These are phyloP conservation scores for Thalpophila matura DNA, from an alignment of 2,888 invertebrate genomes.

Conservation along the genomic window DNA sequence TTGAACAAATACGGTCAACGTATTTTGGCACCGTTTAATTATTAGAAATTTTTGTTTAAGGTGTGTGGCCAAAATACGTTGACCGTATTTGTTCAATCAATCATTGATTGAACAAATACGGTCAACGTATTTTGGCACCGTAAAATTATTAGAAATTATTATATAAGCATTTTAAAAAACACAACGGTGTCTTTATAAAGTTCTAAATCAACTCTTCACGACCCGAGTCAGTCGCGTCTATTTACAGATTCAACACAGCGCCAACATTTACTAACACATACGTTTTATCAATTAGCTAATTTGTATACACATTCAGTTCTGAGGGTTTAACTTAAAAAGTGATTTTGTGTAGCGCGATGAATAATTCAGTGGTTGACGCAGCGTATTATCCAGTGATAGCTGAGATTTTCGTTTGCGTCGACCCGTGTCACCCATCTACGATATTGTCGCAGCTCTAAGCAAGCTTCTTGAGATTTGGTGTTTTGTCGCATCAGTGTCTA, in stretches of 20 bases:
- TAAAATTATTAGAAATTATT: not conserved
- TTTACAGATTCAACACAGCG: slow-evolving; percentile 23
- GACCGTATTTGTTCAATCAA: no score
- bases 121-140: not conserved
- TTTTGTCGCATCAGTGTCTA: slow-evolving; percentile 54
- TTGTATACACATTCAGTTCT: slow-evolving; percentile 53
- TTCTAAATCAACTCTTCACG: not conserved
- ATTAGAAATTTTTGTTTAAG: no score
- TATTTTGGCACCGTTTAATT: no score
- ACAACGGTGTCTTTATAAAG: not conserved
- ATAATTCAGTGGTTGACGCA: slow-evolving; percentile 69
- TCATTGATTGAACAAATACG: not conserved
- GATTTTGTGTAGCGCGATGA: slow-evolving; percentile 63
- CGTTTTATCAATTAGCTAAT: slow-evolving; percentile 51
- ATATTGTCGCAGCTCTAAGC: slow-evolving; percentile 41
- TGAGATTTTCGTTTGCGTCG: slow-evolving; percentile 50
- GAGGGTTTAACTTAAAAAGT: slow-evolving; percentile 61
- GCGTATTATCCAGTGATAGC: slow-evolving; percentile 55
- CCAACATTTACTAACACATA: slow-evolving; percentile 19
- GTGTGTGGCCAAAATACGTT: no score
- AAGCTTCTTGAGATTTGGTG: slow-evolving; percentile 42
- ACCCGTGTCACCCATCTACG: slow-evolving; percentile 61
- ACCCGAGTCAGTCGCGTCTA: not conserved
- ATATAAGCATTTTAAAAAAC: not conserved
- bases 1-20: no score